Percentiles rank a stretch among this genome's conserved stretches.
Conservation (phyloP, 2,797 vertebrate species). For the Gallinago solitaria region DNA sequence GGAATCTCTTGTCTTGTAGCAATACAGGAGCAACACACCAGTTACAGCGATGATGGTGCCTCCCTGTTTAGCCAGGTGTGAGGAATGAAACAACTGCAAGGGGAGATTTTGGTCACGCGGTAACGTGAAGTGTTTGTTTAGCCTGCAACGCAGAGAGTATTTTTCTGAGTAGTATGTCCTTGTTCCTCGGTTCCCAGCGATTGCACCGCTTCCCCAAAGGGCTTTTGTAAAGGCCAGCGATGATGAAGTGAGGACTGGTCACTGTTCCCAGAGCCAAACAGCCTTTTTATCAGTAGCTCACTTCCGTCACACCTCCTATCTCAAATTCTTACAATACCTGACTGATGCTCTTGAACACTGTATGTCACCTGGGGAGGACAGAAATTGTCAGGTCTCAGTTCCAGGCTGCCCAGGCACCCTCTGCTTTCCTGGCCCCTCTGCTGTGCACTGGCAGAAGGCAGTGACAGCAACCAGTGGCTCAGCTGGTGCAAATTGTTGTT, state of each 20-base stretch:
- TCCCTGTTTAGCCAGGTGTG: neutral
- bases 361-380: neutral
- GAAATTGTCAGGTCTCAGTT: neutral
- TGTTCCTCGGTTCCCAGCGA: neutral
- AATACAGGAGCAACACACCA: neutral
- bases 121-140: constrained; percentile 47
- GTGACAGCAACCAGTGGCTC: neutral
- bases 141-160: neutral
- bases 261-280: neutral
- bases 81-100: neutral
- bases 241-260: neutral
- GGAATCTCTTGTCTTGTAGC: neutral
- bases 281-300: neutral
- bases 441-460: neutral
- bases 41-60: rapidly evolving
- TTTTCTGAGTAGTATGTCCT: neutral
- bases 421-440: neutral
- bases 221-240: neutral
- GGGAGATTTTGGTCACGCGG: neutral
- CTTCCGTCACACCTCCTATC: neutral
- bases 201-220: neutral
- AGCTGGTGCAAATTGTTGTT: neutral
- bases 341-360: neutral
- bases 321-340: neutral
- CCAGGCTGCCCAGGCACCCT: neutral